Evolutionary conservation across 2,797 vertebrate species (phyloP), one percentile per base, ranked within the genome.

Genomic region (Poecilia gillii): DNA sequence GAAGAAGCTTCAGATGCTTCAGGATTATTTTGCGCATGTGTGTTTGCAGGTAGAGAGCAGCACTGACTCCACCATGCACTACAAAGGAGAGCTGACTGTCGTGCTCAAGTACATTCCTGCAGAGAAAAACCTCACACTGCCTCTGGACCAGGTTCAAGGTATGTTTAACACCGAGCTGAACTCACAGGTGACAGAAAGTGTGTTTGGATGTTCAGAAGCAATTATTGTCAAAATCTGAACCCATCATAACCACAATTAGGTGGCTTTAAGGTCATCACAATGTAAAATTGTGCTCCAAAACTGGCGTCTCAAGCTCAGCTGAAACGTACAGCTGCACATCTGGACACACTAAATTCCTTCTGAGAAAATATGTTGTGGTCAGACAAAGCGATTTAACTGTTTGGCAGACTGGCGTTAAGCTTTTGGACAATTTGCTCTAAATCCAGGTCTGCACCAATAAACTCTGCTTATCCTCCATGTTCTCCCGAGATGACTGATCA

Each of bases 21-120:
- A 31, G 11, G 1, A 0, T 36, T 36, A 28, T 66, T 18, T 71
- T 33, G 45, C 23, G 43, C 25, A 28, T 80, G 46, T 77, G 41
- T 80, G 66, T 88, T 41, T 41, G 76, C 81, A 99, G 98, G 82
- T 92, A 92, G 97, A 98, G 74, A 89, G 87, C 85, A 84, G 81
- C 3, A 81, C 96, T 68, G 97, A 98, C 78, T 83, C 93, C 68
- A 94, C 95, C 0, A 95, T 98, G 92, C 98, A 98, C 5, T 99
- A 99, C 84, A 99, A 98, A 94, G 99, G 98, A 90, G 99, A 99
- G 80, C 94, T 99, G 90, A 97, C 96, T 0, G 96, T 99, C 53
- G 95, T 97, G 85, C 92, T 99, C 87, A 97, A 96, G 86, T 99
- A 99, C 77, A 97, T 97, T 80, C 97, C 98, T 62, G 96, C 97